Conservation (phyloP, 2,113 vertebrate genomes). For the Perca fluviatilis region DNA sequence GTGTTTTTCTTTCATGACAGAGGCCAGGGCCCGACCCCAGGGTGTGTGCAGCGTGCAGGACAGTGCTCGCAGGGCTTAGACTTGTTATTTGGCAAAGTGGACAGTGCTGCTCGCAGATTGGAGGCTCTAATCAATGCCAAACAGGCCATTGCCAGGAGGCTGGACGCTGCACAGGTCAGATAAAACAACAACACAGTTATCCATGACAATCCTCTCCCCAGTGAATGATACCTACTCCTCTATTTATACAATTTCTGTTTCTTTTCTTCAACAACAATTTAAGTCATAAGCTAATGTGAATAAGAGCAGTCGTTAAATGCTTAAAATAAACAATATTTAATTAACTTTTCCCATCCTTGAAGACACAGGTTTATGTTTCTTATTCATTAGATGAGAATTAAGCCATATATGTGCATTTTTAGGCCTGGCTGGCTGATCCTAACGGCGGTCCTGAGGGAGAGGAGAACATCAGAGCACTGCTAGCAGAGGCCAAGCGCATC, state of each 20-base stretch:
- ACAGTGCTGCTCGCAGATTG: conserved; percentile 92
- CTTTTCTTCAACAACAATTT: conserved; percentile 2
- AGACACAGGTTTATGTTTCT: not conserved
- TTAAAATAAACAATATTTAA: not conserved
- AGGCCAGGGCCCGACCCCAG: conserved; percentile 91
- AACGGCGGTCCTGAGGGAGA: conserved; percentile 95
- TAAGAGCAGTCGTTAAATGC: not conserved
- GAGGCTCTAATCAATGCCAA: conserved; percentile 97
- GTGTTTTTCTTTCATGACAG: conserved; percentile 68
- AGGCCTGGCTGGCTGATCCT: conserved; percentile 98
- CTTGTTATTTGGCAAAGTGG: conserved; percentile 95
- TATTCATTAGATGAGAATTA: not conserved
- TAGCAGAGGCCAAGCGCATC: conserved; percentile 94
- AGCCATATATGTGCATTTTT: conserved; percentile 12
- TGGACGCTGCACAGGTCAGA: conserved; percentile 95
- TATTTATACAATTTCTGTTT: not conserved
- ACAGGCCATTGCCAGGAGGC: conserved; percentile 95
- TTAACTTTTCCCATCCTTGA: not conserved
- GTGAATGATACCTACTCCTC: not conserved
- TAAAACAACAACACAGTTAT: conserved; percentile 46
- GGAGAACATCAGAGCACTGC: conserved; percentile 92
- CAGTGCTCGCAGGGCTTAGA: conserved; percentile 96
- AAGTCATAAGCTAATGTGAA: not conserved
- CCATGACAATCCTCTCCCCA: conserved; percentile 18
- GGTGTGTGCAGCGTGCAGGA: conserved; percentile 94